Evolutionary conservation across 2,888 invertebrate genomes (phyloP), one percentile per base, ranked within the genome.

Genomic region (Lasiommata megera): DNA sequence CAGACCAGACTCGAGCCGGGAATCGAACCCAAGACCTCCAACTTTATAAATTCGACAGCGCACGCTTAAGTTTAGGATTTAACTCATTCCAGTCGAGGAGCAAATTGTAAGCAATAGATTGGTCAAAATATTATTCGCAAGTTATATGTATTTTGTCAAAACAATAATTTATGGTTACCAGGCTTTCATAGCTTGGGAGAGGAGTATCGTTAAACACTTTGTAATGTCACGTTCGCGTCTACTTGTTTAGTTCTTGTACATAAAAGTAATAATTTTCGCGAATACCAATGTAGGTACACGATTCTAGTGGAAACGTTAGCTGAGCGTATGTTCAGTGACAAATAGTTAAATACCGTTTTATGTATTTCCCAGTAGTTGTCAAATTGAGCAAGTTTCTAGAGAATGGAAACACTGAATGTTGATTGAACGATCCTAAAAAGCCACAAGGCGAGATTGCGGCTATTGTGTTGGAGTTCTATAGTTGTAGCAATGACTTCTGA

Each of bases 151-250:
- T 23, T 23, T 5, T n/a, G n/a, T n/a, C n/a, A n/a, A n/a, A 23
- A 23, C 23, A 58, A 59, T 57, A 60, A 37, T 36, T 34, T 50
- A 47, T 55, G 31, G 36, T 53, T 44, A 23, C 50, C 16, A 29
- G 23, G 36, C 28, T 37, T 43, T 51, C 36, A 47, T 37, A 43
- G 16, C 16, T 38, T 46, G 38, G 52, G 44, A 38, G 11, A 37
- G 41, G 18, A 23, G 23, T 5, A 23, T 3, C 12, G 16, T 31
- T 14, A 44, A 58, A 50, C 28, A 48, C 40, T 48, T 59, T 61
- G 58, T 61, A 46, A 16, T n/a, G 48, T 59, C 61, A 61, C 61
- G 61, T 61, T 40, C 55, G 14, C 28, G 16, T 16, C 9, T 41
- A 38, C 9, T 29, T 41, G 37, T 31, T n/a, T n/a, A 34, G 46